Base-by-base conservation (phyloP, 2,113 vertebrate species). In the Corythaixoides concolor region DNA sequence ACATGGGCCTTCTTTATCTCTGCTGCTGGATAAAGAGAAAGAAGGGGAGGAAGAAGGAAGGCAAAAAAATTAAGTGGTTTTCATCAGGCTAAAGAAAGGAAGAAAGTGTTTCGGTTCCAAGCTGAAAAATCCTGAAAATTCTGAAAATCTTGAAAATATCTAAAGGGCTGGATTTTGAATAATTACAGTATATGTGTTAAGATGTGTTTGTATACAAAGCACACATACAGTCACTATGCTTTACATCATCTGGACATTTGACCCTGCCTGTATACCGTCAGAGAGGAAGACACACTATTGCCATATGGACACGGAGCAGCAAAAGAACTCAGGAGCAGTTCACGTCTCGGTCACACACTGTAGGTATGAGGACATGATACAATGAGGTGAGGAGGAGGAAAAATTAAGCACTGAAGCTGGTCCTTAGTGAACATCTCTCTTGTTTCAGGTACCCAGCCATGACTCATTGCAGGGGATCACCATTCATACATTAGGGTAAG, bases 361-460 rank as follows among this genome's bases (percentile, higher is more conserved):
- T 15, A 27, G 21, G 5, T 52, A 32, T 52, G 5, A 77, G 17
- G 43, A 30, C 10, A 4, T 12, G 3, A 6, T 37, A 27, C 58
- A 35, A 7, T 0, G 0, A 50, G 47, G 5, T 27, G 45, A 52
- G 12, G 9, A 88, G 50, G 15, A 86, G 9, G n/a, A 32, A 68
- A 47, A 66, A 37, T 41, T 55, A 58, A 76, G 8, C 60, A 21
- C 41, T n/a, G 41, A 88, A 81, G 19, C 14, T 37, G 19, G 12
- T 64, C 24, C 24, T 68, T 27, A 12, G 14, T 28, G 50, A 47
- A 20, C 5, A 15, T 15, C 3, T 45, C 15, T 37, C 45, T 9
- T 30, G 26, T 53, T 47, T 66, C n/a, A 35, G 33, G 16, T 52
- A 66, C 27, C 12, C 33, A 82, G 20, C 15, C 5, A 15, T 15